Percentiles rank a stretch among this genome's conserved stretches.
These are phyloP conservation scores for Redunca redunca DNA, from an alignment of 2,113 vertebrate genomes.

Conservation along the genomic window DNA sequence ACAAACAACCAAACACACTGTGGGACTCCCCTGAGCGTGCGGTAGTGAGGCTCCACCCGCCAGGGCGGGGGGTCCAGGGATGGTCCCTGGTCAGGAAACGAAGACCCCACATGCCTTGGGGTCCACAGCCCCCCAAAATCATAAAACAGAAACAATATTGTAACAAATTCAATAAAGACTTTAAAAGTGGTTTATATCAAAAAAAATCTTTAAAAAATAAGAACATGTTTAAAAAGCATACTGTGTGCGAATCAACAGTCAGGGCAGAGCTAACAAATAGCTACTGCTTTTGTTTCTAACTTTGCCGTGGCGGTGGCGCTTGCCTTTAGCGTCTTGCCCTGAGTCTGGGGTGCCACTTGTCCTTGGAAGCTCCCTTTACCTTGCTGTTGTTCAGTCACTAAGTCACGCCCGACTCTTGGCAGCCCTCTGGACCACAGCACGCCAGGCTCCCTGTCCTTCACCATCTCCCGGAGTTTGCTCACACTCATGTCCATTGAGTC, in stretches of 20 bases:
- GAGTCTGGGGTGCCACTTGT: neutral
- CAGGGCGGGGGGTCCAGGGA: neutral
- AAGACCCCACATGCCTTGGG: neutral
- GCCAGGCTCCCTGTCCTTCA: neutral
- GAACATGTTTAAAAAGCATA: neutral
- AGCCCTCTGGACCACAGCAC: neutral
- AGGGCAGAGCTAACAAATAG: rapidly evolving
- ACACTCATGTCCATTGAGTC: neutral
- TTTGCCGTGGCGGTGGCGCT: rapidly evolving
- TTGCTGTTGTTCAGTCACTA: neutral
- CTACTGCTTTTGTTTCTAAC: rapidly evolving
- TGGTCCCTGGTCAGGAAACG: neutral
- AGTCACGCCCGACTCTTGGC: neutral
- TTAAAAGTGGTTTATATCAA: neutral
- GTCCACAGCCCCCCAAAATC: neutral
- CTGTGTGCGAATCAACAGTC: neutral
- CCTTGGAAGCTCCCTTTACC: rapidly evolving
- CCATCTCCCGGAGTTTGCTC: neutral
- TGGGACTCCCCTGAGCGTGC: neutral
- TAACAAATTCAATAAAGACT: neutral
- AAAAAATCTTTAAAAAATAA: neutral
- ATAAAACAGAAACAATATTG: neutral
- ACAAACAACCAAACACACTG: neutral
- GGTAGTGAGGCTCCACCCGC: rapidly evolving
- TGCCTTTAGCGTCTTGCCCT: no score